Percentiles rank a stretch among this genome's conserved stretches.
These are phyloP conservation scores for Melanotaenia pygmaea DNA, from an alignment of 2,797 vertebrate genomes.

Conservation along the genomic window DNA sequence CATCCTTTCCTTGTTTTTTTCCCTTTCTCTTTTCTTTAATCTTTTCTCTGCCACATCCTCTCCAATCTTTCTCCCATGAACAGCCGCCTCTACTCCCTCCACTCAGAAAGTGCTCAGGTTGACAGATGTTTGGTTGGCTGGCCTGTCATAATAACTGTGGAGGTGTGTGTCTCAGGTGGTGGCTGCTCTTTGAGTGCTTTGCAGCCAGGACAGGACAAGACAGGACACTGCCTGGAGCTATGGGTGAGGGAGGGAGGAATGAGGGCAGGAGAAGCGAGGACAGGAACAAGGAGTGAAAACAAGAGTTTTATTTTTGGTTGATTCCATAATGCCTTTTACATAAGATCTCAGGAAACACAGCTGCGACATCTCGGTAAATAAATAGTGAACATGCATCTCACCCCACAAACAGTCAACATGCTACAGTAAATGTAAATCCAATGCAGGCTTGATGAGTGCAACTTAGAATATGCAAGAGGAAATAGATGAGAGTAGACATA, in stretches of 20 bases:
- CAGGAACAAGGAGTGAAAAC: background rate
- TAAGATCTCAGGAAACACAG: background rate
- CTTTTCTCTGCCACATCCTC: background rate
- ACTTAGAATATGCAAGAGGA: background rate
- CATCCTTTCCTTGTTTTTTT: background rate
- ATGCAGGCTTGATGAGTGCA: background rate
- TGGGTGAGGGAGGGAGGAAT: slow-evolving; percentile 35
- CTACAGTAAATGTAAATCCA: background rate
- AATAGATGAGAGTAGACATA: background rate
- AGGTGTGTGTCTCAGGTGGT: slow-evolving; percentile 63
- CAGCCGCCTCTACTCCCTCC: slow-evolving; percentile 28
- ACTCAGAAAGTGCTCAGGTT: slow-evolving; percentile 55
- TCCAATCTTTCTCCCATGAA: background rate
- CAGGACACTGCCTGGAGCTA: slow-evolving; percentile 53
- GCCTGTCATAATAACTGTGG: slow-evolving; percentile 66
- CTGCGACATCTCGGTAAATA: background rate
- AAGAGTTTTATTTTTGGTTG: slow-evolving; percentile 14
- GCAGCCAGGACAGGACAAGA: slow-evolving; percentile 56
- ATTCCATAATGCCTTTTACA: slow-evolving; percentile 13
- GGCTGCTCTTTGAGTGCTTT: slow-evolving; percentile 62
- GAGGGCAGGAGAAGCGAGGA: slow-evolving; percentile 22
- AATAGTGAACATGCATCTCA: background rate
- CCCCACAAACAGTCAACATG: background rate
- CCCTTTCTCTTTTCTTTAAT: slow-evolving; percentile 17
- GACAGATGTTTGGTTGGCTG: slow-evolving; percentile 71